A percentile compares a stretch with the other conserved stretches of the same genome.
phyloP scores from a whole-genome alignment of 2,113 vertebrate species.

The Cyprinodon variegatus region DNA sequence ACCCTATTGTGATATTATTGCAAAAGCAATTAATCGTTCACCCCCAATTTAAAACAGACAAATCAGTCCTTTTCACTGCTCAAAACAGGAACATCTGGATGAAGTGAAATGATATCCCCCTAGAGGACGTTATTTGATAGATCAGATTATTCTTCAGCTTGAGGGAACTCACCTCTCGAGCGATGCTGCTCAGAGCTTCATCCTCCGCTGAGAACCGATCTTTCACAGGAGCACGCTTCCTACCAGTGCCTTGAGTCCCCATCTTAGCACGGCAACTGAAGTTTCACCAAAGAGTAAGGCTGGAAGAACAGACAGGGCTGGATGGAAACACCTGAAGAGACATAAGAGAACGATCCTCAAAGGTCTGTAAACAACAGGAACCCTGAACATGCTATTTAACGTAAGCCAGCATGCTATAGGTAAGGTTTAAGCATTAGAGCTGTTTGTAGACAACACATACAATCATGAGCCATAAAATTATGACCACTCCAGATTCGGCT shows the following conservation, averaged over 20 bases:
- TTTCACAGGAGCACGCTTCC: constrained; percentile 94
- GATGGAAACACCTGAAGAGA: constrained; percentile 31
- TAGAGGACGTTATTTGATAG: no score
- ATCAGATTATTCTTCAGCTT: neutral
- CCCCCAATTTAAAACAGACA: no score
- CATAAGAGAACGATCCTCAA: neutral
- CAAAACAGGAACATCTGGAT: neutral
- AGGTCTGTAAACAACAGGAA: constrained; percentile 4
- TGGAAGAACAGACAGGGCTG: constrained; percentile 8
- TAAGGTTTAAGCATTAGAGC: neutral
- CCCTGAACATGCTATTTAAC: neutral
- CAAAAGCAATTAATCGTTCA: no score
- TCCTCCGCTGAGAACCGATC: constrained; percentile 98
- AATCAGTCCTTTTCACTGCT: neutral
- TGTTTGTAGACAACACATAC: neutral
- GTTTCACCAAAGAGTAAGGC: constrained; percentile 28
- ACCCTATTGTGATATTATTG: no score
- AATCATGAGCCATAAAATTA: neutral
- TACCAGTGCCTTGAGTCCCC: constrained; percentile 95
- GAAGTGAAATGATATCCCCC: no score
- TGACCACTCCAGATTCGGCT: neutral
- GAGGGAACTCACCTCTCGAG: constrained; percentile 87
- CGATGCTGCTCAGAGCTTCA: constrained; percentile 94
- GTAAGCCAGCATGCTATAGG: neutral
- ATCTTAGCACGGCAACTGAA: constrained; percentile 77